These are phyloP conservation scores for Gephyroberyx darwinii DNA, from an alignment of 2,797 vertebrate species.

Conservation along the genomic window DNA sequence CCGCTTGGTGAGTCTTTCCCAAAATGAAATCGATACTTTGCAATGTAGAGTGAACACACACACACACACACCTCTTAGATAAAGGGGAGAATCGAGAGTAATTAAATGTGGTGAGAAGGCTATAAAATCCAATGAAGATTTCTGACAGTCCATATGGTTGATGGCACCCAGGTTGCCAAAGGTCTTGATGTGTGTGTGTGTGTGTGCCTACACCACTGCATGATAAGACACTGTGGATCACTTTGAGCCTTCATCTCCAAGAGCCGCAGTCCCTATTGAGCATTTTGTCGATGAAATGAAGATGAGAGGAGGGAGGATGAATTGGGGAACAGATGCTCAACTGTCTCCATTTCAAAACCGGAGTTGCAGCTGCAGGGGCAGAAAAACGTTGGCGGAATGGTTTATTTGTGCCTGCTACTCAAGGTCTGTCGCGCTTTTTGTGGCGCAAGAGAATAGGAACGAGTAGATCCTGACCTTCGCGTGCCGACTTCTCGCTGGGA, in stretches of 20 bases:
- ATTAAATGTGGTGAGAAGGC: too few species aligned
- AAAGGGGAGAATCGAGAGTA: background rate
- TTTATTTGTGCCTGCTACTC: background rate
- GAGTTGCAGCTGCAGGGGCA: background rate
- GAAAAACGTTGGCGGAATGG: background rate
- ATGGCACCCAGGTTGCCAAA: background rate
- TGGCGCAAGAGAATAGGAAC: background rate
- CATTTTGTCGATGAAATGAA: background rate
- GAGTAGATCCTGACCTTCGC: background rate
- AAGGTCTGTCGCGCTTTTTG: background rate
- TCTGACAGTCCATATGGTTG: constrained; percentile 8
- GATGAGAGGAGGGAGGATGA: background rate
- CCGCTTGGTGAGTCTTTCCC: background rate
- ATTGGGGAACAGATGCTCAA: background rate
- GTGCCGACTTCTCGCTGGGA: background rate
- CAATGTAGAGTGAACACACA: background rate
- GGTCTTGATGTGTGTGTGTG: background rate
- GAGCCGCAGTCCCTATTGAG: background rate
- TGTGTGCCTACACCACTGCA: background rate
- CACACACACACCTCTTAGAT: background rate
- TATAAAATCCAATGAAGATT: background rate
- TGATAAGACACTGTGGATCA: too few species aligned
- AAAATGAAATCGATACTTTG: background rate
- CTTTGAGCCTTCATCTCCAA: background rate
- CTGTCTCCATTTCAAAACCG: background rate